Evolutionary conservation across 2,888 invertebrate species (phyloP), one percentile per base, ranked within the genome.

Genomic region (Thecophora atra): DNA sequence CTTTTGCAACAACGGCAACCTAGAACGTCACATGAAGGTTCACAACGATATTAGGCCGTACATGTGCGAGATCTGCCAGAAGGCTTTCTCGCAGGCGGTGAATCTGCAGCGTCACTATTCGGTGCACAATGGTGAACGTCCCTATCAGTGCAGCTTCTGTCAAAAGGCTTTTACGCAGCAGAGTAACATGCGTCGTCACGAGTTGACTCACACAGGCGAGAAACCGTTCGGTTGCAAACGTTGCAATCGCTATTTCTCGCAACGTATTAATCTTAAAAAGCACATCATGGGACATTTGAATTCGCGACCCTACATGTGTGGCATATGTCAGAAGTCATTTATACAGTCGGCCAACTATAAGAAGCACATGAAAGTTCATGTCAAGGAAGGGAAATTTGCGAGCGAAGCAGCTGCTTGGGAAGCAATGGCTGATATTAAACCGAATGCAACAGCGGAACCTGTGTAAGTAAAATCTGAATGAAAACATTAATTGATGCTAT

Each of bases 21-120:
- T 86, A 71, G 86, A 86, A 54, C 83, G 86, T 13, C 86, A 86
- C 70, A 83, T 86, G 83, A 86, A 85, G 75, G 85, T 85, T n/a
- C 86, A 86, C 72, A 84, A 84, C 67, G 84, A 86, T 78, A 81
- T 85, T n/a, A 79, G 84, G 0, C 86, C 86, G 1, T 84, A 85
- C 71, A 79, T 81, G 13, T 86, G 86, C 58, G 81, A 78, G 60
- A 80, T 85, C 37, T 86, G 86, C 73, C 79, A 81, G 42, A 86
- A 86, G 74, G 81, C 84, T 1, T 86, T 86, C 71, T 85, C 85
- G 1, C 86, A 86, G 75, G 85, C 85, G 2, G 85, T 85, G 13
- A 83, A 83, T 71, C 77, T 86, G 70, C 84, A 85, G 76, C 81
- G 86, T 19, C 86, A 86, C 75, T 85, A 83, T 72, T 84, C 85